Percentiles rank a stretch among this genome's conserved stretches.
phyloP scores from a whole-genome alignment of 2,113 vertebrate genomes.

The Pycnonotus jocosus region DNA sequence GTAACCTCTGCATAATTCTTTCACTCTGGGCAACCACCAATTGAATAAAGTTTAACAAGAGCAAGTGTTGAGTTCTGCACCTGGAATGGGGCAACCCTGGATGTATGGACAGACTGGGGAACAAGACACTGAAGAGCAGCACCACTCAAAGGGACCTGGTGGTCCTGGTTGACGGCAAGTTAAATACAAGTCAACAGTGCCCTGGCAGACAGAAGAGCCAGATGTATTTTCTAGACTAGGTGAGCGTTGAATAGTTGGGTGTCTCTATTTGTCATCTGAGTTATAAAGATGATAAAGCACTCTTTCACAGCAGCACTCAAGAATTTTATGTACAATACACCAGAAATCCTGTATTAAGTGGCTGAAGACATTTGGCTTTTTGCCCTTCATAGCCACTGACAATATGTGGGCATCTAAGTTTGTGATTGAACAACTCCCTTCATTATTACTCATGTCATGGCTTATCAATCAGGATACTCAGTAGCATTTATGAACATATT shows the following conservation, averaged over 20 bases:
- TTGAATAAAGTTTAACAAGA: neutral
- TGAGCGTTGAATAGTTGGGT: neutral
- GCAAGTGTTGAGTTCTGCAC: neutral
- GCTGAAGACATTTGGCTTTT: neutral
- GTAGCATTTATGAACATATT: neutral
- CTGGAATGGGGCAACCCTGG: neutral
- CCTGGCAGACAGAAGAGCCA: neutral
- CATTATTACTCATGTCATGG: neutral
- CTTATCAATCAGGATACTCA: neutral
- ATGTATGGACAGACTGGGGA: neutral
- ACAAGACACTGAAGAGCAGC: neutral
- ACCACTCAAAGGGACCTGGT: neutral
- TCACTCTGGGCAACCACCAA: neutral
- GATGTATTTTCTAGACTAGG: neutral
- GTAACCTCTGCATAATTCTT: neutral
- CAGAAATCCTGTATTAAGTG: neutral
- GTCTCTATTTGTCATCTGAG: neutral
- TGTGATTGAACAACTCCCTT: neutral
- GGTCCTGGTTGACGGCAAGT: neutral
- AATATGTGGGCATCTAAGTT: neutral
- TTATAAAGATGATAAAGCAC: neutral
- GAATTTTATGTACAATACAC: neutral
- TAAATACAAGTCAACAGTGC: neutral
- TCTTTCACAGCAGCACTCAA: neutral
- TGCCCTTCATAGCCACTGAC: neutral